Base-by-base conservation (phyloP, 1,140 invertebrate species). In the Bombus difficillimus region DNA sequence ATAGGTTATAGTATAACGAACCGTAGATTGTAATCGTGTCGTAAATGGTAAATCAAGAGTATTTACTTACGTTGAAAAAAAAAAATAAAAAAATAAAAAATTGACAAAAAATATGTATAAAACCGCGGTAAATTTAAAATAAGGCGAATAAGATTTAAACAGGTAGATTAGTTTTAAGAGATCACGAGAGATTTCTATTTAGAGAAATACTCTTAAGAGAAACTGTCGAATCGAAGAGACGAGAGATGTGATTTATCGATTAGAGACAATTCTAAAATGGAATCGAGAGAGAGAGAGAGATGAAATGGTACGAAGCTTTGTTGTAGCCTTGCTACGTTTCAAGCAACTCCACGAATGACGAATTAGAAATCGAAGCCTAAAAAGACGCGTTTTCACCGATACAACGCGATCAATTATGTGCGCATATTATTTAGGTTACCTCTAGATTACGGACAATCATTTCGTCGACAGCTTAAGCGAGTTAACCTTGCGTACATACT, bases 241-340 rank as follows among this genome's bases (percentile, higher is more conserved):
- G 25, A 25, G 37, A 72, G 25, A 68, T 72, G 39, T 72, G 69
- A 72, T 72, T n/a, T 72, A 72, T 72, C 69, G 69, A 41, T 72
- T 41, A 39, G 15, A 72, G 13, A 41, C 69, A 41, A 41, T 72
- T 72, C 39, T 72, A 72, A 72, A 72, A 72, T 15, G 28, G 12
- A 53, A 53, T 53, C 47, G 47, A 71, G 28, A 71, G 43, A 47
- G 43, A 43, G 22, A 37, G 6, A 69, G 22, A 69, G 22, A 37
- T 37, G 68, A 37, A 39, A 68, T 34, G 8, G 66, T 34, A 22
- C 32, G 32, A 32, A 32, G 32, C 34, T 18, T 22, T 18, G 18
- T 68, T 32, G 22, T 39, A 71, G 37, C 37, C 3, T 32, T 68
- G 37, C 37, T 71, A 71, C n/a, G 64, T 39, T 62, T n/a, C 28